These are phyloP conservation scores for Scaptomyza parva DNA, from an alignment of 2,888 invertebrate genomes.

Conservation along the genomic window DNA sequence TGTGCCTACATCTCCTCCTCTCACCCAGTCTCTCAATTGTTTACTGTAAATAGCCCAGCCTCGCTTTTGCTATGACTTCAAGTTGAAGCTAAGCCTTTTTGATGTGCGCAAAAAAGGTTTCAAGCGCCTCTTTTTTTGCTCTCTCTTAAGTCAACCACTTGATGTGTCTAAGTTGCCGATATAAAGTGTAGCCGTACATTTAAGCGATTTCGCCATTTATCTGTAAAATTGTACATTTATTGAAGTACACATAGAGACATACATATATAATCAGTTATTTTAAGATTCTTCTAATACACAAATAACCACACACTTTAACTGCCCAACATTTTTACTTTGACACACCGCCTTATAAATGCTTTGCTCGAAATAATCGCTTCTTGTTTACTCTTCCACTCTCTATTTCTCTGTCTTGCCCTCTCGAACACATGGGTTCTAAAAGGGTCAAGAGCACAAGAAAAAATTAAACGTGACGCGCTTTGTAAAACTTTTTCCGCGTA, in stretches of 20 bases:
- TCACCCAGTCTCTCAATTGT: not conserved
- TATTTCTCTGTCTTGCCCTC: not conserved
- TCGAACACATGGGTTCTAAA: slow-evolving; percentile 21
- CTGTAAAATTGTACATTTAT: no score
- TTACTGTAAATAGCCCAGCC: not conserved
- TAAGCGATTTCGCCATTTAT: no score
- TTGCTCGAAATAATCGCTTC: slow-evolving; percentile 1
- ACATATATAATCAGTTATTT: no score
- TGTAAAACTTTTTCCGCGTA: not conserved
- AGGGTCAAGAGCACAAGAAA: slow-evolving; percentile 38
- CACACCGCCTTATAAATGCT: slow-evolving; percentile 12
- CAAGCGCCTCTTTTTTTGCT: slow-evolving; percentile 14
- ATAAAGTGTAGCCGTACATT: slow-evolving; percentile 7
- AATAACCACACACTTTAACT: not conserved
- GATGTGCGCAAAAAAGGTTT: slow-evolving; percentile 48
- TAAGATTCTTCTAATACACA: no score
- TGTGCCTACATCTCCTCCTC: slow-evolving; percentile 36
- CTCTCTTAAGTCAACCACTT: slow-evolving; percentile 1
- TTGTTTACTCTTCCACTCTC: not conserved
- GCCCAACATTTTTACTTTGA: not conserved
- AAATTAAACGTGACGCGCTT: slow-evolving; percentile 22
- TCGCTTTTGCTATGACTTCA: not conserved
- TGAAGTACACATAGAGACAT: no score
- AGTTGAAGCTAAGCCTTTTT: slow-evolving; percentile 40
- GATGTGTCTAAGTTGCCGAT: not conserved